Percentiles rank a stretch among this genome's conserved stretches.
These are phyloP conservation scores for Epinotia nisella DNA, from an alignment of 2,888 invertebrate genomes.

Conservation along the genomic window DNA sequence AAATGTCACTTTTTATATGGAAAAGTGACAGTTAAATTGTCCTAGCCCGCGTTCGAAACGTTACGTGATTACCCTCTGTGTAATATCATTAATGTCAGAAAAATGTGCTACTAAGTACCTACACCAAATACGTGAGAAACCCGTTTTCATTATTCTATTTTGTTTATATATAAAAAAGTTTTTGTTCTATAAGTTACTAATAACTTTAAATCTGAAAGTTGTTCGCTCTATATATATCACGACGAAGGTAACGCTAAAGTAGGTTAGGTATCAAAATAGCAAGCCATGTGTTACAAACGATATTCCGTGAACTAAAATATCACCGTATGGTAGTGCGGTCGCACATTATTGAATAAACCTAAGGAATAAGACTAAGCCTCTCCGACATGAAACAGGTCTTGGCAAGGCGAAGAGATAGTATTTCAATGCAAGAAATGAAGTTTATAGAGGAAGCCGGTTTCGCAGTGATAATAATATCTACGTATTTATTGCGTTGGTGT, in stretches of 20 bases:
- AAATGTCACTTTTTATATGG: too few relatives aligned
- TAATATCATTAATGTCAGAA: too few relatives aligned
- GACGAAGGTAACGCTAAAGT: too few relatives aligned
- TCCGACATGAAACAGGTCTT: constrained; percentile 29
- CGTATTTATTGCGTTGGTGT: neutral
- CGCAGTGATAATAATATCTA: neutral
- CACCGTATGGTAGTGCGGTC: neutral
- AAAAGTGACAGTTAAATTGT: too few relatives aligned
- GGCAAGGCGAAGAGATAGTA: constrained; percentile 24
- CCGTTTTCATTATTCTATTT: too few relatives aligned
- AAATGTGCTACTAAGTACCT: too few relatives aligned
- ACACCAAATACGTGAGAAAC: too few relatives aligned
- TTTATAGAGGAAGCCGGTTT: constrained; percentile 1
- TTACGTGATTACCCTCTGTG: too few relatives aligned
- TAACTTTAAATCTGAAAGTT: neutral
- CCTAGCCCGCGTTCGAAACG: too few relatives aligned
- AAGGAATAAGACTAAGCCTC: constrained; percentile 16
- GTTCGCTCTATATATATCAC: neutral
- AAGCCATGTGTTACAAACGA: neutral
- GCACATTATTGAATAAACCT: constrained; percentile 14
- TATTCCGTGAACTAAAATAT: constrained; percentile 7
- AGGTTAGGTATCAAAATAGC: neutral
- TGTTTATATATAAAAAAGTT: too few relatives aligned
- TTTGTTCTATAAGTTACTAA: too few relatives aligned
- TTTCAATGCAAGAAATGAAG: constrained; percentile 29